Base-by-base conservation (phyloP, 2,888 invertebrate genomes). In the Scaptodrosophila latifasciaeformis region DNA sequence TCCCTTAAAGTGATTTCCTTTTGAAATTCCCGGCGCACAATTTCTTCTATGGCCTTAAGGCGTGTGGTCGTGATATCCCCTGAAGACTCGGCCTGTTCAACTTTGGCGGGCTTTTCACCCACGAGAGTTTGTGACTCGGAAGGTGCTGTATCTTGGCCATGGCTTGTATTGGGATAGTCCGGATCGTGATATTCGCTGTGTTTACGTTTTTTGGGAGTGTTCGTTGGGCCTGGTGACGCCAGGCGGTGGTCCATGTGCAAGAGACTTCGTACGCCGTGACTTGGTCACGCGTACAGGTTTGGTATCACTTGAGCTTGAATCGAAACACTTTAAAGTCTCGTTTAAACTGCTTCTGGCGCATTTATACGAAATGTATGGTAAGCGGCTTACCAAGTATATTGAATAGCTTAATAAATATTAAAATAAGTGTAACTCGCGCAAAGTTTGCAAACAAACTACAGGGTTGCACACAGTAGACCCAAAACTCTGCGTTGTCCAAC, bases 21-120 rank as follows among this genome's bases (percentile, higher is more conserved):
- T 39, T 90, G 87, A 86, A 95, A 94, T 85, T 95, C 93, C 54
- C 88, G 88, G 65, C 90, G 88, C 24, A 95, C 89, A 47, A 94
- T 91, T 19, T 88, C 86, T 63, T 88, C 87, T 56, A 92, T 48
- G n/a, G 35, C 18, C 12, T 17, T 6, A 15, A 12, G 89, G 83
- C 88, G 90, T 17, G 85, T 83, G 10, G 53, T 27, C 39, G 40
- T 15, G 1, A 35, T 9, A 34, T 46, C 13, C 19, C 45, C 9
- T 12, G 19, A 18, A 2, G 1, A 4, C 9, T n/a, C 35, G 15
- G 29, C 6, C 27, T 30, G 43, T 9, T 59, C 31, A 1, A 40
- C 44, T 40, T 67, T 70, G 2, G 46, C 5, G 4, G 47, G 54
- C 6, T 58, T 35, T 3, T 55, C 40, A 10, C 4, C 17, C 17